These are phyloP conservation scores for Drosophila repleta DNA, from an alignment of 1,140 invertebrate species.

Conservation along the genomic window DNA sequence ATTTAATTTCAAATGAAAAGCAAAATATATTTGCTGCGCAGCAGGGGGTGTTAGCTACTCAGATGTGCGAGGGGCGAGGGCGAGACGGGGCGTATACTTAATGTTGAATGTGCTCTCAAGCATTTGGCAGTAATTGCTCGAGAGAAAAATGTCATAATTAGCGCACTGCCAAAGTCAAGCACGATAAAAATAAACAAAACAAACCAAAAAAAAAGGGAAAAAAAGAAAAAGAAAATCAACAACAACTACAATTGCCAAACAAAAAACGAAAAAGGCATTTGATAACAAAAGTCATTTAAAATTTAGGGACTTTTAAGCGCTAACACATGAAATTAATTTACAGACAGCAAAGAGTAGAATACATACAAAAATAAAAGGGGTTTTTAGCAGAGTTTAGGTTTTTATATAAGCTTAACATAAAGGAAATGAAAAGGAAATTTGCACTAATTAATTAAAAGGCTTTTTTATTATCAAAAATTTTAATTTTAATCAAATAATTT, in stretches of 20 bases:
- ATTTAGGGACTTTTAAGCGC: too few relatives aligned
- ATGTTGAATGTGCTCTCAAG: slow-evolving; percentile 61
- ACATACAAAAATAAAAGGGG: too few relatives aligned
- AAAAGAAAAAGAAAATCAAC: not conserved
- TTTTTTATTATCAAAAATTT: too few relatives aligned
- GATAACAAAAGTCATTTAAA: not conserved
- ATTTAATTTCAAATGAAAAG: slow-evolving; percentile 52
- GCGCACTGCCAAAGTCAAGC: slow-evolving; percentile 41
- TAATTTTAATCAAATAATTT: too few relatives aligned
- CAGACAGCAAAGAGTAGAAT: too few relatives aligned
- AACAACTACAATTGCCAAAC: not conserved
- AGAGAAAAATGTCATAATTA: slow-evolving; percentile 65
- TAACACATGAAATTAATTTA: too few relatives aligned
- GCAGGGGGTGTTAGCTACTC: not conserved
- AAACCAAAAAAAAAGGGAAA: slow-evolving; percentile 2
- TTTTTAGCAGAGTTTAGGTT: too few relatives aligned
- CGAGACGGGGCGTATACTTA: slow-evolving; percentile 48
- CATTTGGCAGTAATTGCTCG: slow-evolving; percentile 74
- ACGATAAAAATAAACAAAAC: slow-evolving; percentile 18
- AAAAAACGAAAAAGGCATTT: slow-evolving; percentile 5
- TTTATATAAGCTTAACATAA: too few relatives aligned
- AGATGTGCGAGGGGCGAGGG: too few relatives aligned
- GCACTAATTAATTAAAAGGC: too few relatives aligned
- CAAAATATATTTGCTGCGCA: slow-evolving; percentile 1
- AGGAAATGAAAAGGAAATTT: too few relatives aligned